phyloP scores from a whole-genome alignment of 2,113 vertebrate species.

The Xiphorhynchus elegans region DNA sequence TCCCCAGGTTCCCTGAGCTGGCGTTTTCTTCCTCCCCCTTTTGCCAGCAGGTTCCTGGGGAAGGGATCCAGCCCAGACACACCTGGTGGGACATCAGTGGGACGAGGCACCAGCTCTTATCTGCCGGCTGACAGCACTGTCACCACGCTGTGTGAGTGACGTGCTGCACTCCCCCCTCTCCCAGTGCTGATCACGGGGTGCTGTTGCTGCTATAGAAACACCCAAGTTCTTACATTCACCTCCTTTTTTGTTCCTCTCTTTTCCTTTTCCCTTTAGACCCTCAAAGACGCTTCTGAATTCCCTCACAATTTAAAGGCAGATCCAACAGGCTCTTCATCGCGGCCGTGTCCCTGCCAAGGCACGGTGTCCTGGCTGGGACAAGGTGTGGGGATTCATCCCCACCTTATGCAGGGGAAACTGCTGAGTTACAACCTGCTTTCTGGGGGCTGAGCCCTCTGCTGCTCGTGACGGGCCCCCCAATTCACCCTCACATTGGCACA shows the following conservation, averaged over 20 bases:
- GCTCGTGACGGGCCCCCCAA: background rate
- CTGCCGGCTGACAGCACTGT: constrained; percentile 40
- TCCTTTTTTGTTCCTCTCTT: constrained; percentile 6
- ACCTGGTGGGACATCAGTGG: background rate
- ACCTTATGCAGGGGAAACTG: rapidly evolving
- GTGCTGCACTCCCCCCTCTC: constrained; percentile 14
- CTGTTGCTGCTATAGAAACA: constrained; percentile 66
- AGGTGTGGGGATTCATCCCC: background rate
- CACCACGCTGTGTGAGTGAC: constrained; percentile 42
- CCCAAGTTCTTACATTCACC: constrained; percentile 14
- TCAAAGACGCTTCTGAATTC: background rate
- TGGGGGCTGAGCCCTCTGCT: background rate
- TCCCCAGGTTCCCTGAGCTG: background rate
- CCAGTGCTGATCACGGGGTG: background rate
- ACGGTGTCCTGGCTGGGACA: rapidly evolving
- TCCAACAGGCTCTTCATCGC: rapidly evolving
- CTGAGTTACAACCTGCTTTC: background rate
- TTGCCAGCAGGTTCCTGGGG: background rate
- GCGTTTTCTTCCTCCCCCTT: background rate
- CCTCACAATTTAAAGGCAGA: background rate
- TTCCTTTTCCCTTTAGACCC: background rate
- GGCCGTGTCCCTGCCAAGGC: background rate
- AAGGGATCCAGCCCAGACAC: background rate
- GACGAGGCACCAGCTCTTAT: background rate
- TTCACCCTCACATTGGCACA: background rate